These are phyloP conservation scores for Cryptotermes secundus DNA, from an alignment of 1,140 invertebrate genomes.

Conservation along the genomic window DNA sequence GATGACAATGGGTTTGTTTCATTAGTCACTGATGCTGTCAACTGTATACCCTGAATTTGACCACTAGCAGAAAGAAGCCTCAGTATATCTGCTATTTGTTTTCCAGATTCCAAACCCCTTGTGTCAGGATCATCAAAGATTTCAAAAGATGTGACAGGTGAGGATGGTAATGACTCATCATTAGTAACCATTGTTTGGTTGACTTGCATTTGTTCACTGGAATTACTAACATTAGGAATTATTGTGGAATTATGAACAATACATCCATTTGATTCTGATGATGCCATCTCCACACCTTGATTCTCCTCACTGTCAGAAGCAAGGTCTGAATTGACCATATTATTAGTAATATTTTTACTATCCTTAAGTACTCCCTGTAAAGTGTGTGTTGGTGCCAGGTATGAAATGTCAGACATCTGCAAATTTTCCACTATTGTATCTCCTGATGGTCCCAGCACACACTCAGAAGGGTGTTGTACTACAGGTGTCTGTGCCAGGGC, in stretches of 20 bases:
- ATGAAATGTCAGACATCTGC: not conserved
- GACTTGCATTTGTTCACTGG: not conserved
- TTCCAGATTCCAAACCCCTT: not conserved
- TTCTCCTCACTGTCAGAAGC: not conserved
- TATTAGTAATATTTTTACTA: not conserved
- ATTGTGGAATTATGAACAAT: not conserved
- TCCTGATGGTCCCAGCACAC: not conserved
- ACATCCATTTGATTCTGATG: not conserved
- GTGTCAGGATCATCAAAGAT: not conserved
- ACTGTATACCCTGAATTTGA: conserved; percentile 25
- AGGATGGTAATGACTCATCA: not conserved
- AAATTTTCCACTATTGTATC: not conserved
- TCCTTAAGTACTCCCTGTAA: not conserved
- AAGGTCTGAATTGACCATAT: not conserved
- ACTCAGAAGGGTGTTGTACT: not conserved
- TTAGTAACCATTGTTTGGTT: not conserved
- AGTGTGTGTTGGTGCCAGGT: not conserved
- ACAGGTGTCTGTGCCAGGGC: not conserved
- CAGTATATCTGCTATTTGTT: conserved; percentile 22
- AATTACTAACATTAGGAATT: not conserved
- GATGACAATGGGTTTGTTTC: not conserved
- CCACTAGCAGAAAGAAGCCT: conserved; percentile 17
- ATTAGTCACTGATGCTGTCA: conserved; percentile 15
- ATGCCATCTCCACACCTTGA: not conserved
- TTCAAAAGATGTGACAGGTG: not conserved